Percentiles rank a stretch among this genome's conserved stretches.
These are phyloP conservation scores for Limnephilus auricula DNA, from an alignment of 2,888 invertebrate species.

Conservation along the genomic window DNA sequence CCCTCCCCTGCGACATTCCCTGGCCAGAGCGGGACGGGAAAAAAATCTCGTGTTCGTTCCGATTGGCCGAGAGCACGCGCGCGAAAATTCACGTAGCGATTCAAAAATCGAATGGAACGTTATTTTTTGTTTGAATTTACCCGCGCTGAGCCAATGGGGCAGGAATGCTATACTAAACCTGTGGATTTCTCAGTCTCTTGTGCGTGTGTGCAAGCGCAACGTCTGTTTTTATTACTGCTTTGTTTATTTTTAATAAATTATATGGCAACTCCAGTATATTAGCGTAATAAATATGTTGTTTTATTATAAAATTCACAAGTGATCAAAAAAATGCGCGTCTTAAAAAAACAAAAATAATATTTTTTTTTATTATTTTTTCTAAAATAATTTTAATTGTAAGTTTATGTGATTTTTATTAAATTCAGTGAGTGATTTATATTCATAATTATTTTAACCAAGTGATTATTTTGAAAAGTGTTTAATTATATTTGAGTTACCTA, in stretches of 20 bases:
- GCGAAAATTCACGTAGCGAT: constrained; percentile 45
- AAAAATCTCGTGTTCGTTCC: constrained; percentile 28
- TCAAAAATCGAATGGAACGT: constrained; percentile 45
- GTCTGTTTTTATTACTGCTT: neutral
- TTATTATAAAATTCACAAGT: neutral
- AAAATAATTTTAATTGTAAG: neutral
- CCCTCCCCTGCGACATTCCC: neutral
- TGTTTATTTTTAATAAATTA: neutral
- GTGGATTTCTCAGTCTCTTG: neutral
- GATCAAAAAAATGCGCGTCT: neutral
- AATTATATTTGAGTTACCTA: neutral
- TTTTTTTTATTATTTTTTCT: neutral
- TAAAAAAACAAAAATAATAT: neutral
- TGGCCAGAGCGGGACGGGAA: neutral
- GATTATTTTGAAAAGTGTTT: neutral
- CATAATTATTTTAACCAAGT: neutral
- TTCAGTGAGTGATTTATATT: neutral
- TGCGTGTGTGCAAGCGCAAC: neutral
- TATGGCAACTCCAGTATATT: neutral
- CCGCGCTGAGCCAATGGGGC: constrained; percentile 28
- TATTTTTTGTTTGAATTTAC: constrained; percentile 34
- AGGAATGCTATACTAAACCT: neutral
- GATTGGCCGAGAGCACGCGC: constrained; percentile 41
- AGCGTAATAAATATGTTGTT: neutral
- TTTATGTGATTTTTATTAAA: neutral